A percentile compares a stretch with the other conserved stretches of the same genome.
These are phyloP conservation scores for Corythornis vintsioides DNA, from an alignment of 2,113 vertebrate species.

Conservation along the genomic window DNA sequence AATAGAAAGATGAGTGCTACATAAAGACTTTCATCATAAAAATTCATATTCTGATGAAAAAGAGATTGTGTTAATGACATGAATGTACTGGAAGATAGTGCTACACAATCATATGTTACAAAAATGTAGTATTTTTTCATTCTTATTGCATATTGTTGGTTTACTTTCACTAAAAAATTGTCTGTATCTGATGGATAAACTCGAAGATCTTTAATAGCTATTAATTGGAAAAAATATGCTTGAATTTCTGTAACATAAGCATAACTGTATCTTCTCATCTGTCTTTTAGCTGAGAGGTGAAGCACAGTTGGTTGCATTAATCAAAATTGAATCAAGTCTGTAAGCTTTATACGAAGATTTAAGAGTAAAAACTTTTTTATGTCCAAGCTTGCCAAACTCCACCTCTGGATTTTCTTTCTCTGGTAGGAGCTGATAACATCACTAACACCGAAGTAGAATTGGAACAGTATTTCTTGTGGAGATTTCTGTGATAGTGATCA, in stretches of 20 bases:
- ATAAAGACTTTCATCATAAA: conserved; percentile 22
- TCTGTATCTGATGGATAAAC: background rate
- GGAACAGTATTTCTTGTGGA: conserved; percentile 1
- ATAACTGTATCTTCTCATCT: background rate
- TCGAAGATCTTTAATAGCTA: background rate
- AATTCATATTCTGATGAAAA: conserved; percentile 40
- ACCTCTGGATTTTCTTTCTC: conserved; percentile 2
- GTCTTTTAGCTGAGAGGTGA: background rate
- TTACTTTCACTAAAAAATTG: background rate
- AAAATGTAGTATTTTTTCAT: background rate
- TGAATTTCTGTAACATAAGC: background rate
- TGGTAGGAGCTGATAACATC: conserved; percentile 6
- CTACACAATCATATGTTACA: background rate
- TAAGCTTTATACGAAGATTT: background rate
- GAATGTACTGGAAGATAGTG: background rate
- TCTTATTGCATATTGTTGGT: background rate
- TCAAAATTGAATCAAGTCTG: background rate
- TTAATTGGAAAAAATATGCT: background rate
- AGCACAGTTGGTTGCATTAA: background rate
- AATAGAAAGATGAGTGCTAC: conserved; percentile 33
- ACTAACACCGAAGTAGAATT: background rate
- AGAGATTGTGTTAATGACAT: background rate
- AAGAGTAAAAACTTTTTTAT: background rate
- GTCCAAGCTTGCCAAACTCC: background rate
- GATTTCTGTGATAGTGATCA: conserved; percentile 1